Evolutionary conservation across 2,113 vertebrate species (phyloP).

Genomic region (Bos javanicus): DNA sequence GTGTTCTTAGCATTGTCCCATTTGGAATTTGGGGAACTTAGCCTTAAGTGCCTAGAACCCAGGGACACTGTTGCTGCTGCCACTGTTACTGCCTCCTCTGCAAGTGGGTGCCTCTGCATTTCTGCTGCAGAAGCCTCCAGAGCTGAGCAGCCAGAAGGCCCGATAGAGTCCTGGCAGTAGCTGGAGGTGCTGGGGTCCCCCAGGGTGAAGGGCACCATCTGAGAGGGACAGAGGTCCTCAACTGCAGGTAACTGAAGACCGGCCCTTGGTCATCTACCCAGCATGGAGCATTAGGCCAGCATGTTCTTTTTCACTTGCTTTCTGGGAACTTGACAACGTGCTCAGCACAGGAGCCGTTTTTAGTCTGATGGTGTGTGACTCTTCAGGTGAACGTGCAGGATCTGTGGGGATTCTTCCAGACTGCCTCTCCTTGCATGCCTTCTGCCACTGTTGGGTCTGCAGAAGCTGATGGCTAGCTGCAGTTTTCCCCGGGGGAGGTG

Average conservation of each 20-base stretch:
- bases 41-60: neutral
- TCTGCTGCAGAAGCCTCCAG: slow-evolving; percentile 76
- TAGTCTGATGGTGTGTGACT: neutral
- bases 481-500: neutral
- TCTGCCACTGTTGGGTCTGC: neutral
- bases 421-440: neutral
- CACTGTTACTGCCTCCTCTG: slow-evolving; percentile 67
- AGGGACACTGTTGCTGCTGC: slow-evolving; percentile 28
- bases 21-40: slow-evolving; percentile 31
- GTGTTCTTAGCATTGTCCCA: slow-evolving; percentile 42
- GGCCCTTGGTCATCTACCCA: slow-evolving; percentile 45
- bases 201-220: slow-evolving; percentile 48
- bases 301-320: slow-evolving; percentile 41
- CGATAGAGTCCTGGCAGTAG: slow-evolving; percentile 60
- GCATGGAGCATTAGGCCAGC: slow-evolving; percentile 43
- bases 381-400: neutral
- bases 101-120: slow-evolving; percentile 73
- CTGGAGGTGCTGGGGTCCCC: slow-evolving; percentile 44
- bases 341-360: slow-evolving; percentile 40
- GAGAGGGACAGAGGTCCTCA: neutral
- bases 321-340: slow-evolving; percentile 40
- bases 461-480: neutral
- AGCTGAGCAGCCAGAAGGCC: slow-evolving; percentile 62
- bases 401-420: neutral
- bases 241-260: slow-evolving; percentile 36